Evolutionary conservation across 2,797 vertebrate species (phyloP).

Genomic region (Gymnothorax javanicus): DNA sequence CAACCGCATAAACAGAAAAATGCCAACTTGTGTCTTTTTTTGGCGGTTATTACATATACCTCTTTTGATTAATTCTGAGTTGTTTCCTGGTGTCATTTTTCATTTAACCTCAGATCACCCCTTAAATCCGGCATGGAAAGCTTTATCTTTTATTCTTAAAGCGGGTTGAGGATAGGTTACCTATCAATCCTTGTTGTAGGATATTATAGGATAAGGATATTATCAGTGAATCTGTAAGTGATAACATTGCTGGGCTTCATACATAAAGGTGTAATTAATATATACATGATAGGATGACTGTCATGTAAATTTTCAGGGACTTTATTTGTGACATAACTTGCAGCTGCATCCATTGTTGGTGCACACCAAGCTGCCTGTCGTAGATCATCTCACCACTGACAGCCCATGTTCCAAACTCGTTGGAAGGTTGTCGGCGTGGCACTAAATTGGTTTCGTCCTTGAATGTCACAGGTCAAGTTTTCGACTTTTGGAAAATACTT

Average conservation of each 20-base stretch:
- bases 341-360: background rate
- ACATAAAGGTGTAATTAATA: background rate
- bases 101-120: too few relatives aligned
- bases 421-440: background rate
- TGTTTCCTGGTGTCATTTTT: too few relatives aligned
- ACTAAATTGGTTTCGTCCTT: background rate
- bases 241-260: background rate
- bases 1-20: too few relatives aligned
- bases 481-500: background rate
- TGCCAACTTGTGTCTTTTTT: too few relatives aligned
- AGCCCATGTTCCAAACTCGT: background rate
- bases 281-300: background rate
- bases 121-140: too few relatives aligned
- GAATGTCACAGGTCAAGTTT: slow-evolving; percentile 4
- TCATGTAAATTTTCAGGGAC: background rate
- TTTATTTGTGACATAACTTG: background rate
- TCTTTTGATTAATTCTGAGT: too few relatives aligned
- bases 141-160: background rate
- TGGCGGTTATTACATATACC: too few relatives aligned
- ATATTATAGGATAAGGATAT: background rate
- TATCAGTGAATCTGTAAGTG: background rate
- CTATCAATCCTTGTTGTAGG: background rate
- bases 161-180: background rate
- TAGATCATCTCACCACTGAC: background rate
- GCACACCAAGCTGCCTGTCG: background rate